phyloP scores from a whole-genome alignment of 1,140 invertebrate species.

The Propsilocerus akamusi region DNA sequence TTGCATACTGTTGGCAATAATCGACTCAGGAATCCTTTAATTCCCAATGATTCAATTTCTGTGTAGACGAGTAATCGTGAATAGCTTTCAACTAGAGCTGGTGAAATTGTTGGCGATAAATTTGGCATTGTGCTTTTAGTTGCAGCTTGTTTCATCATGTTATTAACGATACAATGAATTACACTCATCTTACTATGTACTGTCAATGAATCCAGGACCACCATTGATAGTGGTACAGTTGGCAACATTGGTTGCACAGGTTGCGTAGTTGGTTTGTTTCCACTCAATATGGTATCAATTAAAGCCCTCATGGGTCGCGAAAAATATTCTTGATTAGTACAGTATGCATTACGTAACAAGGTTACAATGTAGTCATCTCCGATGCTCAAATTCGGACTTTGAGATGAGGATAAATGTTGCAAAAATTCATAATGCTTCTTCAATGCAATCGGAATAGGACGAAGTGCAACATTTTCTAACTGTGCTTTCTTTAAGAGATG shows the following conservation, averaged over 20 bases:
- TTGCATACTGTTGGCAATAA: conserved; percentile 79
- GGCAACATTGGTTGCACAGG: conserved; percentile 32
- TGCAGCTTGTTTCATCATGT: conserved; percentile 74
- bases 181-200: conserved; percentile 95
- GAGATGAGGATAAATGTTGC: conserved; percentile 54
- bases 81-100: conserved; percentile 89
- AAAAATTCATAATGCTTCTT: conserved; percentile 75
- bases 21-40: conserved; percentile 72
- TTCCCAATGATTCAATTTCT: conserved; percentile 91
- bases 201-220: conserved; percentile 83
- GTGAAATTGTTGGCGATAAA: conserved; percentile 43
- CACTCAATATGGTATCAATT: conserved; percentile 54
- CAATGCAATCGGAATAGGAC: conserved; percentile 64
- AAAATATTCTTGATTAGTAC: conserved; percentile 72
- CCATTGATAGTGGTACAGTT: conserved; percentile 77
- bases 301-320: conserved; percentile 71
- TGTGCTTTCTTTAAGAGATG: conserved; percentile 88
- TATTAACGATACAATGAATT: conserved; percentile 69
- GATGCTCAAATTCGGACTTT: conserved; percentile 43
- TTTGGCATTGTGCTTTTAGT: conserved; percentile 56
- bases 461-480: conserved; percentile 54
- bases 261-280: conserved; percentile 49
- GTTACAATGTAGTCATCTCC: conserved; percentile 77
- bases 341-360: conserved; percentile 86
- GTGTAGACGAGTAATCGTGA: conserved; percentile 83